These are phyloP conservation scores for Lophura nycthemera DNA, from an alignment of 2,113 vertebrate species.

Conservation along the genomic window DNA sequence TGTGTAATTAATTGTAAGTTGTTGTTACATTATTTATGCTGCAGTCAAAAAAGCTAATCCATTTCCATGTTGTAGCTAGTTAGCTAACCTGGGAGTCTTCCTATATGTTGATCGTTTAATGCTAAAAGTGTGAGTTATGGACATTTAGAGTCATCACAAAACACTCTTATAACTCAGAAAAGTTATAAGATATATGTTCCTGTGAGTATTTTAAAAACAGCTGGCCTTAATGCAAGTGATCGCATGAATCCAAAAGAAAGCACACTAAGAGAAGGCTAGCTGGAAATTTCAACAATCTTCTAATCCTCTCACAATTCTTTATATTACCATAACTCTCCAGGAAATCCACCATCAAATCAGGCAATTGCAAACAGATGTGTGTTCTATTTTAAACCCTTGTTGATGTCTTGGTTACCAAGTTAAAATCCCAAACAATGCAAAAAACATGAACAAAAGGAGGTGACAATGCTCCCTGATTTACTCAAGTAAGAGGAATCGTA, in stretches of 20 bases:
- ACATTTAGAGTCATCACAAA: conserved; percentile 24
- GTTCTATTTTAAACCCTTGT: neutral
- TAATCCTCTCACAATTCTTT: conserved; percentile 41
- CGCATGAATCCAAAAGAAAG: conserved; percentile 43
- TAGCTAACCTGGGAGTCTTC: neutral
- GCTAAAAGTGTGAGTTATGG: conserved; percentile 30
- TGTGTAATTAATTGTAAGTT: neutral
- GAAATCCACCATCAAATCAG: conserved; percentile 53
- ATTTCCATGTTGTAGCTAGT: neutral
- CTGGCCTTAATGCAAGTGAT: conserved; percentile 22
- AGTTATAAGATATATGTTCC: neutral
- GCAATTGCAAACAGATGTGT: conserved; percentile 44
- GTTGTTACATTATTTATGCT: neutral
- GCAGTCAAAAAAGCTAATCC: conserved; percentile 12
- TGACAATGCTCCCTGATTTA: neutral
- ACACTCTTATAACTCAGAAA: conserved; percentile 40
- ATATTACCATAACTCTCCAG: conserved; percentile 48
- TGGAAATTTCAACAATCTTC: conserved; percentile 56
- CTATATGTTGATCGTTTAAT: conserved; percentile 11
- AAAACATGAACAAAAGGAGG: neutral
- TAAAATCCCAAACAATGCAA: neutral
- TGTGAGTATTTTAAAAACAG: conserved; percentile 14
- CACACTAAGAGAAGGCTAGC: neutral
- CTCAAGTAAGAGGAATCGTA: neutral
- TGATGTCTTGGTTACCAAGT: conserved; percentile 2